A percentile compares a stretch with the other conserved stretches of the same genome.
phyloP scores from a whole-genome alignment of 2,888 invertebrate species.

The Drosophila yooni region DNA sequence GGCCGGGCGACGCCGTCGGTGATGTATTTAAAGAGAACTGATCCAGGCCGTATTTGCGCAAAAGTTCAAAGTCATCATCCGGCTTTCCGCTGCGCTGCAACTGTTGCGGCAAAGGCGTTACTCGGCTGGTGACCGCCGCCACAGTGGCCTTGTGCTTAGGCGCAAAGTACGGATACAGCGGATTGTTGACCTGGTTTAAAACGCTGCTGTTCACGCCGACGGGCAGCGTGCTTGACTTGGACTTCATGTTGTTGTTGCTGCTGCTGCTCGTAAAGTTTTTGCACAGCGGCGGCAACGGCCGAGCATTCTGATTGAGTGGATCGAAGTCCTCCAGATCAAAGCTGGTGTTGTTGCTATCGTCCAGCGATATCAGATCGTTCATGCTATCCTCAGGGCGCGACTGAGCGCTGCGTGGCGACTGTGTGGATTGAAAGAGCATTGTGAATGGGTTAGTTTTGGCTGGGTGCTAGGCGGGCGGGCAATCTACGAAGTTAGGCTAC shows the following conservation, averaged over 20 bases:
- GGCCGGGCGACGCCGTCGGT: conserved; percentile 42
- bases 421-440: conserved; percentile 25
- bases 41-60: conserved; percentile 85
- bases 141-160: conserved; percentile 82
- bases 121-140: conserved; percentile 57
- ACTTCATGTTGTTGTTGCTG: conserved; percentile 20
- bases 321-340: conserved; percentile 89
- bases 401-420: conserved; percentile 71
- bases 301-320: conserved; percentile 86
- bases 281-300: conserved; percentile 82
- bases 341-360: conserved; percentile 88
- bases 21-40: conserved; percentile 82
- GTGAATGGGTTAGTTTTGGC: conserved; percentile 23
- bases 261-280: conserved; percentile 42
- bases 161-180: conserved; percentile 86
- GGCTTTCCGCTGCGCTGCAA: conserved; percentile 62
- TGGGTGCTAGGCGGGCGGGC: not conserved
- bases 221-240: conserved; percentile 83
- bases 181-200: conserved; percentile 82
- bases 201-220: conserved; percentile 62
- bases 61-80: conserved; percentile 84
- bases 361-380: conserved; percentile 89
- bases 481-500: conserved; percentile 32
- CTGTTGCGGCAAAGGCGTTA: conserved; percentile 68
- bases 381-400: conserved; percentile 84